Percentiles rank a stretch among this genome's conserved stretches.
Conservation (phyloP, 2,888 invertebrate genomes). For the Trachelus stipa region DNA sequence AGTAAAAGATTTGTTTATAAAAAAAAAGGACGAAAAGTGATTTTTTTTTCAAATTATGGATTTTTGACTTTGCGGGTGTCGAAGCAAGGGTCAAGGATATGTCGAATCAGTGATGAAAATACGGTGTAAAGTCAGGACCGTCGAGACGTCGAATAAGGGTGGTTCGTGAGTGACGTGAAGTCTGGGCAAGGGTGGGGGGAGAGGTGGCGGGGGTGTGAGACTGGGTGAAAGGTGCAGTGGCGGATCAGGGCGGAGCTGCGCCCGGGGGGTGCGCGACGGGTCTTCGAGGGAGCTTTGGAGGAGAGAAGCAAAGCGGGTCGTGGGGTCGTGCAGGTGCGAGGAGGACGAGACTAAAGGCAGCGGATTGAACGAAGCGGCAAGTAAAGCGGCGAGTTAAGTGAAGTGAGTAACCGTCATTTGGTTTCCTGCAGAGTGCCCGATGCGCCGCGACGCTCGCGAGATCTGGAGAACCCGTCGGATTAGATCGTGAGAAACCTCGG, state of each 20-base stretch:
- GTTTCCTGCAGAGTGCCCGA: constrained; percentile 19
- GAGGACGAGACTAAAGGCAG: constrained; percentile 28
- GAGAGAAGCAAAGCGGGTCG: constrained; percentile 30
- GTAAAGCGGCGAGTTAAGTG: constrained; percentile 16
- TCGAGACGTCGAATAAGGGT: too few relatives aligned
- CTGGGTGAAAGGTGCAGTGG: constrained; percentile 5
- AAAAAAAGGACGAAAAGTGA: too few relatives aligned
- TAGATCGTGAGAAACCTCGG: constrained; percentile 8
- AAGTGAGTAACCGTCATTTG: constrained; percentile 16
- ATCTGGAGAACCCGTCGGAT: constrained; percentile 18
- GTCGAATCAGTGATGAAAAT: too few relatives aligned
- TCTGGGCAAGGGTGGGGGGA: background rate
- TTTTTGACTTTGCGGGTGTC: too few relatives aligned
- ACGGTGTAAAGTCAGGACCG: too few relatives aligned
- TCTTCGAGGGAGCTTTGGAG: background rate
- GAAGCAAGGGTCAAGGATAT: too few relatives aligned
- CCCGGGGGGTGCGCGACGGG: constrained; percentile 57
- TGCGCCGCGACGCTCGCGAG: constrained; percentile 26
- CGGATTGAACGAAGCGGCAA: constrained; percentile 9
- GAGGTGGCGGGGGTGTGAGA: too few relatives aligned
- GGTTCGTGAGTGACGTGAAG: too few relatives aligned
- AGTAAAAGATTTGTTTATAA: too few relatives aligned
- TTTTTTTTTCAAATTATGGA: too few relatives aligned
- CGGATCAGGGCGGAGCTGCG: constrained; percentile 62
- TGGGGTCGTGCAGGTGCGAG: constrained; percentile 51